These are phyloP conservation scores for Drosophila trapezifrons DNA, from an alignment of 1,140 invertebrate genomes.

Conservation along the genomic window DNA sequence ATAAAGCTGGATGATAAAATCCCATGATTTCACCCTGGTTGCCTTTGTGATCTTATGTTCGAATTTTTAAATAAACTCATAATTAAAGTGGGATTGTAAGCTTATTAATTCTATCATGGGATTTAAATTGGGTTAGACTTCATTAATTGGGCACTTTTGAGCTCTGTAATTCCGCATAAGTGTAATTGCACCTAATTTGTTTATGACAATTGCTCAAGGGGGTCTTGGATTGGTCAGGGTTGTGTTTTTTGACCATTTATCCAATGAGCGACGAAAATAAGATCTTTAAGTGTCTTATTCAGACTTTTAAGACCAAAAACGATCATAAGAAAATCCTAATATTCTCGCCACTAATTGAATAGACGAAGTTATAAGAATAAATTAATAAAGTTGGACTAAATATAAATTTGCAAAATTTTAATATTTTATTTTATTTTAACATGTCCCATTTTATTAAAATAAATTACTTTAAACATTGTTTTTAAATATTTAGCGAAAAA, in stretches of 20 bases:
- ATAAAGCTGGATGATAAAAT: no score
- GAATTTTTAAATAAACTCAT: no score
- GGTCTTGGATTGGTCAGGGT: constrained; percentile 2
- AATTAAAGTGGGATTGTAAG: background rate
- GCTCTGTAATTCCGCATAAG: constrained; percentile 22
- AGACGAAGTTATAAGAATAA: background rate
- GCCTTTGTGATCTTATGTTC: background rate
- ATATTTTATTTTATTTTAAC: no score
- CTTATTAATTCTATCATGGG: constrained; percentile 1
- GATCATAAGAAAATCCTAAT: background rate
- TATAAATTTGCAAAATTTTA: no score
- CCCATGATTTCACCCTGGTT: no score
- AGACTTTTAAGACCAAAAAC: background rate
- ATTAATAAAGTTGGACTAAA: background rate
- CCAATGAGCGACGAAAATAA: background rate
- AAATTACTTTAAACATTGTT: no score
- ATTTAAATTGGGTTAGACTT: constrained; percentile 12
- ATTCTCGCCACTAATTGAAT: background rate
- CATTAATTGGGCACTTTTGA: constrained; percentile 33
- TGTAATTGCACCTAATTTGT: constrained; percentile 31
- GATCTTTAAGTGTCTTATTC: no score
- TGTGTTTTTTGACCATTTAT: background rate
- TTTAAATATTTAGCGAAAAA: no score
- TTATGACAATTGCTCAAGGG: constrained; percentile 17
- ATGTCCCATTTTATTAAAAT: no score